Base-by-base conservation (phyloP, 2,113 vertebrate species). In the Phalacrocorax carbo region DNA sequence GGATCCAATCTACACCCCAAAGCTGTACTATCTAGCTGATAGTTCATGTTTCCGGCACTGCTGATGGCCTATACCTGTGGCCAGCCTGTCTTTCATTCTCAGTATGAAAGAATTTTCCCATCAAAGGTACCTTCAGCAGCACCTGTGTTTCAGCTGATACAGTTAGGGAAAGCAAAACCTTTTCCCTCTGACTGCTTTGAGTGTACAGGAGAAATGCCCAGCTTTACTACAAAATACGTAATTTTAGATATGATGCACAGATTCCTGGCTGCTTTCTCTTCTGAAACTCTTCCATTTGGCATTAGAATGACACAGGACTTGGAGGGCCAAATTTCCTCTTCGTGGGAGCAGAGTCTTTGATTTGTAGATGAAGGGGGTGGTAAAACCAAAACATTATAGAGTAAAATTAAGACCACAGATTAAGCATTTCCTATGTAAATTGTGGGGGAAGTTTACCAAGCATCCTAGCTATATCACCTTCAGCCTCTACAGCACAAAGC, bases 81-180 rank as follows among this genome's bases (percentile, higher is more conserved):
- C 11, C 54, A 72, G 10, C 7, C 18, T 83, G 3, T 51, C 25
- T 81, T 62, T 66, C 19, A 36, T 46, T 86, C 42, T 69, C 9
- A 16, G 1, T n/a, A 17, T 60, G 26, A 42, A 58, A 66, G 13
- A 38, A 55, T 82, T 88, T 96, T 93, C 82, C 54, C 51, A 73
- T 82, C 92, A 92, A 96, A 97, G 11, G 82, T 7, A 6, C 10
- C 34, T 90, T 88, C 78, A 82, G 42, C 46, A 90, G 46, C 27
- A 69, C 22, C 36, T 36, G 15, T 11, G 77, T 80, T 86, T 91
- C 80, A 80, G 46, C 60, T 90, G 77, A 68, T 42, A 79, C 42
- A 75, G 40, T 60, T 51, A 73, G 72, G 36, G 85, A 86, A 90
- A 95, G 90, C 75, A 51, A 96, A 96, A 93, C 80, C 19, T 84